These are phyloP conservation scores for Athalia rosae DNA, from an alignment of 2,888 invertebrate species.

Conservation along the genomic window DNA sequence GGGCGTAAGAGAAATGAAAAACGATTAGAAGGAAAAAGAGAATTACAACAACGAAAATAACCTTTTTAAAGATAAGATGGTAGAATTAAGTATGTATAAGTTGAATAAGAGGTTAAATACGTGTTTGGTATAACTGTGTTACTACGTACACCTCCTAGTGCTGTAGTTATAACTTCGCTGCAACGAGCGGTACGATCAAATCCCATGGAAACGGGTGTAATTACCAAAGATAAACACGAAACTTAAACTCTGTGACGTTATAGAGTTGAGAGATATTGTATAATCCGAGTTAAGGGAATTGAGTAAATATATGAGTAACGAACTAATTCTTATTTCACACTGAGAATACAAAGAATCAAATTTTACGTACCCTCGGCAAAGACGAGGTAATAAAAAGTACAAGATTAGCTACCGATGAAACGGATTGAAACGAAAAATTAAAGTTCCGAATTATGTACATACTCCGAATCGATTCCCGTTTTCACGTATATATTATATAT, in stretches of 20 bases:
- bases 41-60: background rate
- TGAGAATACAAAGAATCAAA: too few species aligned
- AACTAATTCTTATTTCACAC: too few species aligned
- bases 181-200: background rate
- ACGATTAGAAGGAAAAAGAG: background rate
- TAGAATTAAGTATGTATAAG: background rate
- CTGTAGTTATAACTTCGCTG: background rate
- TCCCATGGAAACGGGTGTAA: background rate
- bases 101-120: constrained; percentile 6
- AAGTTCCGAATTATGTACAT: too few species aligned
- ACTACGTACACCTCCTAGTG: background rate
- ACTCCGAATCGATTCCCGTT: background rate
- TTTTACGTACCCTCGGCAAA: too few species aligned
- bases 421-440: too few species aligned
- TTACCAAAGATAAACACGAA: constrained; percentile 27
- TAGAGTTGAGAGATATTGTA: constrained; percentile 9
- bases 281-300: background rate
- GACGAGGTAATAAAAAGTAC: too few species aligned
- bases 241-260: constrained; percentile 8
- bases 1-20: background rate
- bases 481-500: too few species aligned
- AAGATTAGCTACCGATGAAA: too few species aligned
- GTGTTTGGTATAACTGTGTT: background rate
- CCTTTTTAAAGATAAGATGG: background rate
- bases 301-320: background rate